Evolutionary conservation across 2,888 invertebrate genomes (phyloP).

Genomic region (Apodemia duryi): DNA sequence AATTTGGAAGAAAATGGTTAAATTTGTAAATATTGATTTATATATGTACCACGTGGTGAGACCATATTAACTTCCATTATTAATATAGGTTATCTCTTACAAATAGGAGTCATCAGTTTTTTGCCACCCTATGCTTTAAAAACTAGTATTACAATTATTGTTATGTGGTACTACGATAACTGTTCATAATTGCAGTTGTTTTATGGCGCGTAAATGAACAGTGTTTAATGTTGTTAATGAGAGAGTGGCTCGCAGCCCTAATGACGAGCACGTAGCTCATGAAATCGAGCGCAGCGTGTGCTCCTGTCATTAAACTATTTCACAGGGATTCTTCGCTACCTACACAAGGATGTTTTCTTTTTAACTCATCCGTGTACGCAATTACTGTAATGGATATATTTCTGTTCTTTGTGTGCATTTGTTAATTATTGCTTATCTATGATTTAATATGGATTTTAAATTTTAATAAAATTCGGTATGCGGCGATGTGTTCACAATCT

Average conservation of each 20-base stretch:
- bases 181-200: slow-evolving; percentile 62
- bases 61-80: no score
- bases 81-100: no score
- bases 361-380: slow-evolving; percentile 4
- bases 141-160: slow-evolving; percentile 50
- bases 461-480: no score
- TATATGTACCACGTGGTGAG: no score
- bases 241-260: slow-evolving; percentile 56
- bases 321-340: slow-evolving; percentile 20
- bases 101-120: not conserved
- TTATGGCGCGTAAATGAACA: slow-evolving; percentile 54
- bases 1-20: no score
- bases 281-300: slow-evolving; percentile 37
- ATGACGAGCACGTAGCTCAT: slow-evolving; percentile 59
- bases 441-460: not conserved
- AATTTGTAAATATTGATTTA: no score
- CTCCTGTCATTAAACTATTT: slow-evolving; percentile 29
- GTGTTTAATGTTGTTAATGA: slow-evolving; percentile 70
- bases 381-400: slow-evolving; percentile 5
- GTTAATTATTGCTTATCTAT: not conserved
- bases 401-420: not conserved
- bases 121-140: slow-evolving; percentile 23
- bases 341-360: slow-evolving; percentile 9
- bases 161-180: slow-evolving; percentile 54
- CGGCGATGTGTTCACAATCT: no score